Percentiles rank a stretch among this genome's conserved stretches.
These are phyloP conservation scores for Stenoptilia bipunctidactyla DNA, from an alignment of 2,888 invertebrate species.

Conservation along the genomic window DNA sequence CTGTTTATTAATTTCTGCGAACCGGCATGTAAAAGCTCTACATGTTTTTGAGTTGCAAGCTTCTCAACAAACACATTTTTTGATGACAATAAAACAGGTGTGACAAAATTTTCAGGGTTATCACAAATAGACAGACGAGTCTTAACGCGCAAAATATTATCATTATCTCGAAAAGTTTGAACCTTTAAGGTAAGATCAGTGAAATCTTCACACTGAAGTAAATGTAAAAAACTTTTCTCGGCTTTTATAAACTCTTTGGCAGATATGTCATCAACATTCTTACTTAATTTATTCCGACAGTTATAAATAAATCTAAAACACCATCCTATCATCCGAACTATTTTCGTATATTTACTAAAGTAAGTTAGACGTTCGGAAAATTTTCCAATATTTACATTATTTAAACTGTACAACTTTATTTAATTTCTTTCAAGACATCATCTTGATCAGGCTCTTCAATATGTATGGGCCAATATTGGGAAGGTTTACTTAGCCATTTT, in stretches of 20 bases:
- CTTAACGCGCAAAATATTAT: background rate
- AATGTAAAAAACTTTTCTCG: too few species aligned
- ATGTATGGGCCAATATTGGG: background rate
- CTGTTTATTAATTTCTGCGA: background rate
- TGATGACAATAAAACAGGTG: background rate
- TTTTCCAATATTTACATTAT: too few species aligned
- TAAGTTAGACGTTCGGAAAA: too few species aligned
- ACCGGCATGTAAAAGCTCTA: constrained; percentile 2
- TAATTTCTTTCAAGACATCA: background rate
- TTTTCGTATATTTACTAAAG: background rate
- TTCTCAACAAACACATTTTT: background rate
- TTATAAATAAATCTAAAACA: background rate
- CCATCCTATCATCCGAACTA: background rate
- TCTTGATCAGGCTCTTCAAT: background rate
- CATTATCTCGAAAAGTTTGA: background rate
- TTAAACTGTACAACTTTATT: too few species aligned
- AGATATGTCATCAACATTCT: background rate
- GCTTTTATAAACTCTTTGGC: background rate
- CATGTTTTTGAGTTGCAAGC: constrained; percentile 1
- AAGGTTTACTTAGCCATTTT: background rate
- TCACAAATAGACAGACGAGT: background rate
- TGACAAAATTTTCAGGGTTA: background rate
- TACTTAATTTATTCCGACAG: background rate
- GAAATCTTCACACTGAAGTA: background rate
- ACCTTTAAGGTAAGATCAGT: background rate